Conservation (phyloP, 2,797 vertebrate genomes). For the Phoxinus dragarum region DNA sequence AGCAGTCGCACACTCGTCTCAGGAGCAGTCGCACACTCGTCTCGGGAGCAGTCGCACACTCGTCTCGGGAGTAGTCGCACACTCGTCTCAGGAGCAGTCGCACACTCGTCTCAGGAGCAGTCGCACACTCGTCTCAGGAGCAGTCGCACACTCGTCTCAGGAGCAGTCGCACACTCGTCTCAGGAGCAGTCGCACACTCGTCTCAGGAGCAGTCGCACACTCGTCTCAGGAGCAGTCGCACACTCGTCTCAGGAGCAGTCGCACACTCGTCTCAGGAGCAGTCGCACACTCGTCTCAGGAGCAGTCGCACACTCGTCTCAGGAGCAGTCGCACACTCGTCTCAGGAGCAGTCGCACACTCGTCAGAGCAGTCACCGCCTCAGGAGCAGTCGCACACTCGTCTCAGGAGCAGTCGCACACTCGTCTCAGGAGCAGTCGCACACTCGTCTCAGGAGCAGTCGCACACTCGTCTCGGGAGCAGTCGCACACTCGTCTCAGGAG, state of each 20-base stretch:
- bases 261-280: conserved; percentile 6
- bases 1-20: conserved; percentile 9
- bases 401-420: neutral
- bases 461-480: conserved; percentile 8
- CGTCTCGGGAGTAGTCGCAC: neutral
- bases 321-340: conserved; percentile 1
- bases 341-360: conserved; percentile 6
- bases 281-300: conserved; percentile 17
- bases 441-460: conserved; percentile 13
- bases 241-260: conserved; percentile 13
- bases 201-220: neutral
- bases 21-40: conserved; percentile 1
- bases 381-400: conserved; percentile 1
- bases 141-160: neutral
- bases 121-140: conserved; percentile 20
- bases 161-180: neutral
- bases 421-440: conserved; percentile 1
- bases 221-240: conserved; percentile 12
- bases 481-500: conserved; percentile 20
- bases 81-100: conserved; percentile 7
- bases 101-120: conserved; percentile 8
- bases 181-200: conserved; percentile 2
- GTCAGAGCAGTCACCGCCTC: no score
- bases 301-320: neutral
- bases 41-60: neutral